Percentiles rank a stretch among this genome's conserved stretches.
Conservation (phyloP, 2,797 vertebrate genomes). For the Pseudotriccus pelzelni region DNA sequence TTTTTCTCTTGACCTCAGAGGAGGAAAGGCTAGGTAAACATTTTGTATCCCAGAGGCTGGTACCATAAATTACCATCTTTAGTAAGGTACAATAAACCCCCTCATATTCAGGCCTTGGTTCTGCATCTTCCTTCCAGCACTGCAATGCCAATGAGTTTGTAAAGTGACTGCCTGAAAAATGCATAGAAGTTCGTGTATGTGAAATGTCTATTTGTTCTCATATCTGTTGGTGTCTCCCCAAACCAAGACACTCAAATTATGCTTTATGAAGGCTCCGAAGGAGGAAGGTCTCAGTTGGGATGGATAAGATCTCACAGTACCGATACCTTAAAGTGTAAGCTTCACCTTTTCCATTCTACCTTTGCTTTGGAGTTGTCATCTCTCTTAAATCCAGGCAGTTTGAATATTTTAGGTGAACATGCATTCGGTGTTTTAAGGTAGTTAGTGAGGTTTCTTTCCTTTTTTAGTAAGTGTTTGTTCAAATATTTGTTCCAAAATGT, state of each 20-base stretch:
- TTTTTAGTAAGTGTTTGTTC: neutral
- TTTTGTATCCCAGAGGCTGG: neutral
- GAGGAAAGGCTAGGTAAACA: neutral
- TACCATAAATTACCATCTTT: neutral
- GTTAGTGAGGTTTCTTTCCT: neutral
- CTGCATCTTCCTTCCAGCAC: neutral
- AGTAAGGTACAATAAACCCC: neutral
- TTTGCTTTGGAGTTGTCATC: neutral
- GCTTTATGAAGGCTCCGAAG: neutral
- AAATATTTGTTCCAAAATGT: neutral
- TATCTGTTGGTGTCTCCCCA: neutral
- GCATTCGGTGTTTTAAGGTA: neutral
- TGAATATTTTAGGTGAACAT: neutral
- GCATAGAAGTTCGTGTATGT: neutral
- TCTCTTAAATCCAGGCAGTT: neutral
- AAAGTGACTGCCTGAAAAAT: neutral
- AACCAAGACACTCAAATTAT: rapidly evolving
- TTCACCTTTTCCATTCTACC: neutral
- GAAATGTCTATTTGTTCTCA: neutral
- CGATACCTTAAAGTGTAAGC: neutral
- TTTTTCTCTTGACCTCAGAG: neutral
- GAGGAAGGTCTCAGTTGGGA: neutral
- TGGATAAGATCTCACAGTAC: neutral
- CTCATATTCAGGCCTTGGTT: neutral
- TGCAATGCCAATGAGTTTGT: neutral